Percentiles rank a stretch among this genome's conserved stretches.
Evolutionary conservation across 2,113 vertebrate genomes (phyloP).

Genomic region (Nothobranchius kuhntae): DNA sequence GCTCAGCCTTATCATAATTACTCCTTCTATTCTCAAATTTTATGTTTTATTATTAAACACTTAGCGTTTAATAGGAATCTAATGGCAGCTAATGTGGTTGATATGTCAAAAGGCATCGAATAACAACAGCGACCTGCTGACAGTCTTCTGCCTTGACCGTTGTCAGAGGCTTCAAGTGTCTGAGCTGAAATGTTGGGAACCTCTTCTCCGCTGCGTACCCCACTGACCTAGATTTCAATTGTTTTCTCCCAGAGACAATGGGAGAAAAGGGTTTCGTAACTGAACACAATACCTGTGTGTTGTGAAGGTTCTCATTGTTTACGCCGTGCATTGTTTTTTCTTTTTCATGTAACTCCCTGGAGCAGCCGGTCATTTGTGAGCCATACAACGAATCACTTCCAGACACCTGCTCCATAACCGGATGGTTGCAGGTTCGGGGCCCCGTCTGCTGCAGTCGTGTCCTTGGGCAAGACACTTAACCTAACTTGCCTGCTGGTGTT

Average conservation of each 20-base stretch:
- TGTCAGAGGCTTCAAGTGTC: constrained; percentile 70
- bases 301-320: constrained; percentile 63
- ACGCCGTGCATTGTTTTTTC: constrained; percentile 40
- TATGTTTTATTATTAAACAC: constrained; percentile 28
- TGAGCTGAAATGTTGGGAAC: constrained; percentile 71
- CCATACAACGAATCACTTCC: constrained; percentile 5
- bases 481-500: no score
- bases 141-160: constrained; percentile 60
- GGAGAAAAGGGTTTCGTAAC: constrained; percentile 76
- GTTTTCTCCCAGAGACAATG: constrained; percentile 77
- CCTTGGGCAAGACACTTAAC: no score
- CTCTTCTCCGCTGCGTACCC: constrained; percentile 72
- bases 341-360: constrained; percentile 61
- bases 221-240: constrained; percentile 85
- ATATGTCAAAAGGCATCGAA: constrained; percentile 64
- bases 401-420: background rate
- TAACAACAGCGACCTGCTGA: constrained; percentile 62
- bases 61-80: constrained; percentile 41
- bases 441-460: no score
- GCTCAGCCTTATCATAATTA: constrained; percentile 22
- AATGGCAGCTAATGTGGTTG: constrained; percentile 48
- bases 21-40: background rate
- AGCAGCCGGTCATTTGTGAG: constrained; percentile 6
- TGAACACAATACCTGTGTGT: constrained; percentile 79
- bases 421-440: background rate